Evolutionary conservation across 1,140 invertebrate species (phyloP), one percentile per base, ranked within the genome.

Genomic region (Gerris buenoi): DNA sequence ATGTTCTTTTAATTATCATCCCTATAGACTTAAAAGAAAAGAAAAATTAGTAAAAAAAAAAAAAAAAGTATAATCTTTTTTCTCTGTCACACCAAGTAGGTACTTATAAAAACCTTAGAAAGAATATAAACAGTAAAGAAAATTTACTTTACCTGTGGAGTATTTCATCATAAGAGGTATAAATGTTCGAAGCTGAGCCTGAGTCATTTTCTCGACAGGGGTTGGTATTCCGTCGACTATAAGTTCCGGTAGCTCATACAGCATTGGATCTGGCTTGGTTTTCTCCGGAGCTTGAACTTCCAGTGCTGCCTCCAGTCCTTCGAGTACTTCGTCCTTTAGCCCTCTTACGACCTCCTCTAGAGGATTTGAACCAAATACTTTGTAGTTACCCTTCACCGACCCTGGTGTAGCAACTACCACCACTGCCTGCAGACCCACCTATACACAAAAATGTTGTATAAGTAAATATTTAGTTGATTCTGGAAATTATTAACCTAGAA

Each of bases 151-250:
- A 82, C 83, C 85, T 63, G 95, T 97, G 0, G 94, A 97, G 79
- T 97, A 97, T 79, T 97, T 97, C 69, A 98, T 80, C 95, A 98
- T 98, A 67, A 97, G 83, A 57, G 95, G 95, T 72, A 98, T 97
- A 76, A 98, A 98, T 61, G 93, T 93, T 70, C 95, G 80, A 59
- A 98, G 79, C 77, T 97, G 95, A 56, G 95, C 95, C 78, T 97
- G 95, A 22, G 95, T 97, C 95, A 98, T 98, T 83, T 97, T 97
- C 78, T 98, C 95, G 0, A 98, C 93, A 1, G 94, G 94, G 33
- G 95, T 98, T 33, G 95, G 95, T 76, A 98, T 98, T 59, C 91
- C 95, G 79, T 97, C 95, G 5, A 60, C 58, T 22, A 60, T 25
- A 5, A 25, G 58, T 5, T 60, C 15, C 65, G 95, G 95, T 75